Conservation (phyloP, 1,140 invertebrate species). For the Helicorthomorpha holstii region DNA sequence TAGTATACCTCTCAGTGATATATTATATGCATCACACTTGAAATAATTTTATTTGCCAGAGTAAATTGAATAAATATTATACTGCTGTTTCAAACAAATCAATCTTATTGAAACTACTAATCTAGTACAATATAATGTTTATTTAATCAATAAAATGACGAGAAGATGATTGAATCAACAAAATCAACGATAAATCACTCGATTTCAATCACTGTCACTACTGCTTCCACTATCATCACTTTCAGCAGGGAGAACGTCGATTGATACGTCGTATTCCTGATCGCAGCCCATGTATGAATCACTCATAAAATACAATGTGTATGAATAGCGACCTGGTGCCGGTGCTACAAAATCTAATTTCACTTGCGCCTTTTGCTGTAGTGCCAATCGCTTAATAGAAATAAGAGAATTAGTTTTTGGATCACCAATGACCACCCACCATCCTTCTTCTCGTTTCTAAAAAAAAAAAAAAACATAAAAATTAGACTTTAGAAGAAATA, state of each 20-base stretch:
- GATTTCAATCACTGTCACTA: neutral
- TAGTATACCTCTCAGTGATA: no score
- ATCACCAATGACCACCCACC: slow-evolving; percentile 99
- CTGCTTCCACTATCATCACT: slow-evolving; percentile 16
- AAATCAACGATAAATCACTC: no score
- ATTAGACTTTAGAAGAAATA: no score
- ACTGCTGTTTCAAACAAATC: no score
- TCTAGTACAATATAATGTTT: no score
- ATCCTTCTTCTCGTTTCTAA: slow-evolving; percentile 94
- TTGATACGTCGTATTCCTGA: slow-evolving; percentile 80
- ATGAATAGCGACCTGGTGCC: slow-evolving; percentile 56
- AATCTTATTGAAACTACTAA: no score
- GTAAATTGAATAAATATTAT: no score
- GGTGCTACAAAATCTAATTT: slow-evolving; percentile 92
- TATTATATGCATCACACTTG: no score
- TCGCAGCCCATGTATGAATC: slow-evolving; percentile 97
- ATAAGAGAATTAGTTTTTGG: slow-evolving; percentile 82
- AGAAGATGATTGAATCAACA: no score
- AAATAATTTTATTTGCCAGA: no score
- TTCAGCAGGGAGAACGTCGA: slow-evolving; percentile 48
- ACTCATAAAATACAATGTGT: slow-evolving; percentile 97
- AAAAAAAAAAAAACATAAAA: slow-evolving; percentile 18
- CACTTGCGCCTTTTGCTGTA: slow-evolving; percentile 85
- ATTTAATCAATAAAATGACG: no score
- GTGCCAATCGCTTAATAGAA: slow-evolving; percentile 85